Conservation (phyloP, 2,888 invertebrate genomes). For the Aphrophora alni region DNA sequence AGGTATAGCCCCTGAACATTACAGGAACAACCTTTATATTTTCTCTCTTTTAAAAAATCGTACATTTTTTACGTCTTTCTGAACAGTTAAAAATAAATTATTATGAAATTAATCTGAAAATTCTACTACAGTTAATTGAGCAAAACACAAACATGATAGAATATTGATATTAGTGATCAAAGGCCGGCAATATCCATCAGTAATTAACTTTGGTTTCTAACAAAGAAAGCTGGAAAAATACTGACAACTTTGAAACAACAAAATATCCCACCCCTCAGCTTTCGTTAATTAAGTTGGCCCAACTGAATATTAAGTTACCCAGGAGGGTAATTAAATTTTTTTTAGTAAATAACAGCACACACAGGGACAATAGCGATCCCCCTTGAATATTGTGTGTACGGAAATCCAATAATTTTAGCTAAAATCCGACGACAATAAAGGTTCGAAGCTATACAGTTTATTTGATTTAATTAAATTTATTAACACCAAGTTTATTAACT, state of each 20-base stretch:
- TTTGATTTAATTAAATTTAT: too few species aligned
- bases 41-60: too few species aligned
- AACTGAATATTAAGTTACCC: slow-evolving; percentile 2
- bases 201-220: neutral
- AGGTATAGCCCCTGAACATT: too few species aligned
- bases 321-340: neutral
- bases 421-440: neutral
- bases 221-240: neutral
- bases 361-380: neutral
- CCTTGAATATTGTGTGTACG: neutral
- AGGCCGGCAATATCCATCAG: neutral
- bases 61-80: too few species aligned
- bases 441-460: too few species aligned
- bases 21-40: too few species aligned
- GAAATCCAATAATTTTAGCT: neutral
- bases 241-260: neutral
- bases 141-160: neutral
- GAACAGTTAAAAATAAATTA: too few species aligned
- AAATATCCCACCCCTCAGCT: neutral
- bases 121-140: too few species aligned
- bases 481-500: too few species aligned
- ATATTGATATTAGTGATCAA: neutral
- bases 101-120: too few species aligned
- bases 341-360: neutral
- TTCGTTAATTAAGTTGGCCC: slow-evolving; percentile 5